Evolutionary conservation across 1,140 invertebrate species (phyloP).

Genomic region (Sitobion miscanthi): DNA sequence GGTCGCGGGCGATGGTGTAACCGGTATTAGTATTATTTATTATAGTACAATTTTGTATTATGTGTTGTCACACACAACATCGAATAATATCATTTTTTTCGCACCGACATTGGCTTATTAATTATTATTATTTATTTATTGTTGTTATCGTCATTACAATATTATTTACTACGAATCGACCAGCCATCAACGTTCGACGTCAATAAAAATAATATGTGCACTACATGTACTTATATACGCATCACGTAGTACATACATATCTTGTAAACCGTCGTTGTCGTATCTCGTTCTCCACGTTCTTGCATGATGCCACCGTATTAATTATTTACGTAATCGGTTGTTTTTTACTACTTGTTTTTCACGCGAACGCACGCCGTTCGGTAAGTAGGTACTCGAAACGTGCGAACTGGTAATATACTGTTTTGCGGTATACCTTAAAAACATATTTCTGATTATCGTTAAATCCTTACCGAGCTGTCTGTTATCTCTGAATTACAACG

Average conservation of each 20-base stretch:
- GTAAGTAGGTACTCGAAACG: background rate
- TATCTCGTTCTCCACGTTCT: background rate
- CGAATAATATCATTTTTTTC: background rate
- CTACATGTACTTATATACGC: background rate
- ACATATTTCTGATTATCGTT: background rate
- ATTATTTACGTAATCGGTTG: constrained; percentile 7
- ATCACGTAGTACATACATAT: background rate
- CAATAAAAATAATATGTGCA: background rate
- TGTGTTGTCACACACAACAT: background rate
- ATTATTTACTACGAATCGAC: background rate
- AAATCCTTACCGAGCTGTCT: background rate
- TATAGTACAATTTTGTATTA: background rate
- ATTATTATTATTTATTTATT: background rate
- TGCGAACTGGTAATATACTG: background rate
- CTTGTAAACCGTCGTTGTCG: background rate
- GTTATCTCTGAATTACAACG: background rate
- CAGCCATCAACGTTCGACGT: background rate
- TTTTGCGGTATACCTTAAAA: background rate
- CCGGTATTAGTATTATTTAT: background rate
- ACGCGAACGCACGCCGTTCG: background rate
- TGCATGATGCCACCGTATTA: background rate
- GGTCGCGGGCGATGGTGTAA: background rate
- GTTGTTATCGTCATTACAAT: background rate
- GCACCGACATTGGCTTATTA: background rate
- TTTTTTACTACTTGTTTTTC: background rate